Evolutionary conservation across 2,797 vertebrate species (phyloP), one percentile per base, ranked within the genome.

Genomic region (Thamnophis elegans): DNA sequence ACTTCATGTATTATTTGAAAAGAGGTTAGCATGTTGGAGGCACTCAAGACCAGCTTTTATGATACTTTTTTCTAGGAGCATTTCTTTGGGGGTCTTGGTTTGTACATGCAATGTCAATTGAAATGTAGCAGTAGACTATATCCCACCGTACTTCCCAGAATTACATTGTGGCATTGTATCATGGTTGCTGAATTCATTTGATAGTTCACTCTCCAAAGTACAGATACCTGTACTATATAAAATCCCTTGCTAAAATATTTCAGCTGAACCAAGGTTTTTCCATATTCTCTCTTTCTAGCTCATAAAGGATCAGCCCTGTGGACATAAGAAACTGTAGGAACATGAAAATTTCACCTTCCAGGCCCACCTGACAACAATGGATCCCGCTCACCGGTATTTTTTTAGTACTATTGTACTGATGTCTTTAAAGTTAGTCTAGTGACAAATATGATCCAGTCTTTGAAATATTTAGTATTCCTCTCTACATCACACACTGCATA

Each of bases 1-100:
- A 42, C 22, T 88, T 54, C 92, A 62, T 55, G 93, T 92, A 54
- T 68, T 94, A 89, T 16, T 53, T 93, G 91, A 85, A 87, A 93
- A 91, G 65, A 93, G 82, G 88, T 88, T 88, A 88, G 86, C 65
- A 88, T 60, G n/a, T 82, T 47, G 16, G 47, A 87, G 25, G 36
- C 11, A 73, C 28, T 32, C n/a, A 47, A 65, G 53, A 28, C 85
- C 16, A 60, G n/a, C 2, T 88, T 90, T n/a, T 10, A 60, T 56
- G 51, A 78, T 78, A 13, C 55, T 54, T 60, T 88, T 14, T 88
- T n/a, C 55, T 42, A 9, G 20, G 20, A 53, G 20, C 54, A 59
- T n/a, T 22, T 78, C 53, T 87, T 58, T 47, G 12, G 36, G 36
- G 18, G 22, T 14, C 54, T 58, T 90, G 2, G 5, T 87, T 65